Base-by-base conservation (phyloP, 1,140 invertebrate genomes). In the Panulirus ornatus region DNA sequence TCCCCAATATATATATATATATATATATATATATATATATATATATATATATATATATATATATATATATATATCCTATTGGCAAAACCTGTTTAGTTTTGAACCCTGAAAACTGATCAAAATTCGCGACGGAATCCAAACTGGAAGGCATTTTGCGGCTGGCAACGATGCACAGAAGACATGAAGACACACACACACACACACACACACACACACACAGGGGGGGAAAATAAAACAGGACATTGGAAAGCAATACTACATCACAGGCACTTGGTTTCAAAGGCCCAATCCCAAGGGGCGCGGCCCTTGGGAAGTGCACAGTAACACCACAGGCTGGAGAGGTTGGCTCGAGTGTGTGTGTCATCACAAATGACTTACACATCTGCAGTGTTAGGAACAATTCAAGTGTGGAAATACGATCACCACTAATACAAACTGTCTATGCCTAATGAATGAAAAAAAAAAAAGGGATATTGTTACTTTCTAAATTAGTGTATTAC, bases 381-480 rank as follows among this genome's bases (percentile, higher is more conserved):
- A 66, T 66, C 30, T 66, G 22, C 27, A 30, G 58, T 66, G 58
- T 66, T 66, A 66, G 58, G 58, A 66, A 66, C 58, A 30, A 66
- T 66, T 66, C 58, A 30, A 30, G 58, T 66, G n/a, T 66, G 27
- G 9, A 66, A 66, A 66, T 27, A 66, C 27, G 58, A 66, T 66
- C n/a, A 66, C 58, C 30, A 66, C 58, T 30, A 66, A 66, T 66
- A 66, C 58, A 66, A 66, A 66, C 6, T 66, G 58, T n/a, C 58
- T 66, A 66, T 66, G 58, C n/a, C 27, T 22, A 66, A 8, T 66
- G 30, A 66, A n/a, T n/a, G 1, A 66, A 9, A 58, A 58, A 58
- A 19, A 19, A 58, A 6, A 58, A 58, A 58, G 22, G 54, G 14
- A 16, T 58, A 58, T 3, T 58, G 54, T 58, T 58, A 58, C 54